Evolutionary conservation across 2,888 invertebrate genomes (phyloP), one percentile per base, ranked within the genome.

Genomic region (Blera fallax): DNA sequence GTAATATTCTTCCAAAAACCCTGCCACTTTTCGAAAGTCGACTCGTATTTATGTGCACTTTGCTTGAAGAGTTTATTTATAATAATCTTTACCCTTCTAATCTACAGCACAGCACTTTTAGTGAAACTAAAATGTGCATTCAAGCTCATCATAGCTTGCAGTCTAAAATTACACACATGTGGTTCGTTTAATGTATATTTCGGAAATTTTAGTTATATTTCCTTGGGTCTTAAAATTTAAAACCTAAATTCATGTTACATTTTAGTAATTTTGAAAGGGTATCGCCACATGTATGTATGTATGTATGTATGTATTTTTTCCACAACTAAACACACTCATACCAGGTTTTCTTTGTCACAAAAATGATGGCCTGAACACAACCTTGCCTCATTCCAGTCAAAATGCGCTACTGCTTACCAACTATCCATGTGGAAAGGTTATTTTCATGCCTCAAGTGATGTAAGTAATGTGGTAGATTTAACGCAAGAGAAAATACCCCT

Each of bases 381-480:
- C 45, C 18, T 14, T 34, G 29, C 48, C 48, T 64, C 70, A 48
- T 48, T 29, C 45, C 62, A 56, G 58, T 52, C 29, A 4, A 70
- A 60, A 72, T 14, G 34, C 45, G 45, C 34, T 64, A 29, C 37
- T 70, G 29, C 29, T 54, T 56, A 10, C 45, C n/a, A 78, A 56
- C 70, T 56, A 70, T 62, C 48, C 78, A 70, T 70, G 78, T 56
- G 70, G 64, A 78, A 72, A 78, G 69, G 45, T 78, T 78, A 78
- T 78, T 78, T 78, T 72, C 78, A 78, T 78, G 70, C 70, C 70
- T 72, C 37, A 72, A 78, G 78, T 78, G 78, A 60, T 69, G 52
- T 64, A 64, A 62, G 62, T 78, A 72, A 78, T 62, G 69, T 70
- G 69, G 62, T 24, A 56, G 52, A 70, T 70, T 56, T 56, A 54